Conservation (phyloP, 2,888 invertebrate genomes). For the Hetaerina titia region DNA sequence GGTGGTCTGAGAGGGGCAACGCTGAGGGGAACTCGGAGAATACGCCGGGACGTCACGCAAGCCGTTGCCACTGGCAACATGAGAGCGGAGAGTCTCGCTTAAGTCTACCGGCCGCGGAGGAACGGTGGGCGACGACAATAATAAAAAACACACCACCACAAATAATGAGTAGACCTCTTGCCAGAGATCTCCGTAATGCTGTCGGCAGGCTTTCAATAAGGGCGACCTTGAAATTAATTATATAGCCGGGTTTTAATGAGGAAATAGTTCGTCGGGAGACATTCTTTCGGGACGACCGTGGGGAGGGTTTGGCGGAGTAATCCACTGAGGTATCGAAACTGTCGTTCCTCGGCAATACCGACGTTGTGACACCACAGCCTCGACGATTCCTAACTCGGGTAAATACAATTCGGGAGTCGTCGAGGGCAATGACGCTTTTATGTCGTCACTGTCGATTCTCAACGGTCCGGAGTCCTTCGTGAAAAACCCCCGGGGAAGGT, state of each 20-base stretch:
- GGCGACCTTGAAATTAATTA: background rate
- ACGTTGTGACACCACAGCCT: no score
- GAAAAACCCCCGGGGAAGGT: background rate
- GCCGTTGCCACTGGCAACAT: constrained; percentile 20
- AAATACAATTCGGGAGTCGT: no score
- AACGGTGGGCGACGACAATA: background rate
- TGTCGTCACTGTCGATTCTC: no score
- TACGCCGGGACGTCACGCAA: constrained; percentile 32
- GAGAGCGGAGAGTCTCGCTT: background rate
- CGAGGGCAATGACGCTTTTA: no score
- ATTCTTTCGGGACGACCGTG: background rate
- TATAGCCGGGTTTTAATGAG: background rate
- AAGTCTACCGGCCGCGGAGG: background rate
- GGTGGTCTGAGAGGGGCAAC: background rate
- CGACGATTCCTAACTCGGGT: no score
- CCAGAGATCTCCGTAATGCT: background rate
- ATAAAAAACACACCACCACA: background rate
- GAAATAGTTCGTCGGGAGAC: background rate
- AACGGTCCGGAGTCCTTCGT: no score
- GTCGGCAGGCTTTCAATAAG: background rate
- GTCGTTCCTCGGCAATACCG: no score
- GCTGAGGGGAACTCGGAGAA: background rate
- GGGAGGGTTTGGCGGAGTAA: no score
- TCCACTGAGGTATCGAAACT: no score
- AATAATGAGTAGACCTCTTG: background rate